Conservation (phyloP, 1,140 invertebrate genomes). For the Propsilocerus akamusi region DNA sequence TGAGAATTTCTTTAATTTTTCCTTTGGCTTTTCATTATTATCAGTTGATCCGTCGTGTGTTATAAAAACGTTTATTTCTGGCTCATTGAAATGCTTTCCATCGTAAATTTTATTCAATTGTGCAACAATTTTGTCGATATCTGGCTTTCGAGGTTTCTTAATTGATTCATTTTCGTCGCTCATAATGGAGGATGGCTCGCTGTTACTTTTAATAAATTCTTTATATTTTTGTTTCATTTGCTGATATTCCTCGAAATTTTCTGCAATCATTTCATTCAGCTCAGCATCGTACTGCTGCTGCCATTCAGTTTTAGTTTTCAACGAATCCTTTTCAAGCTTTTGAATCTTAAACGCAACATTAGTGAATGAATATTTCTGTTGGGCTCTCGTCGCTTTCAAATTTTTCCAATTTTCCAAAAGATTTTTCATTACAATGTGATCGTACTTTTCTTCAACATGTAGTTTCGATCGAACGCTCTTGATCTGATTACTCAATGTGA, state of each 20-base stretch:
- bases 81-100: slow-evolving; percentile 28
- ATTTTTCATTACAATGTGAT: slow-evolving; percentile 16
- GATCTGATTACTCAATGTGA: slow-evolving; percentile 13
- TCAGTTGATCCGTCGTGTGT: slow-evolving; percentile 14
- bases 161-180: slow-evolving; percentile 5
- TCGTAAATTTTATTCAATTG: slow-evolving; percentile 18
- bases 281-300: slow-evolving; percentile 17
- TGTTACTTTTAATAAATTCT: slow-evolving; percentile 6
- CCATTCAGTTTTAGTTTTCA: slow-evolving; percentile 12
- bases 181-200: slow-evolving; percentile 10
- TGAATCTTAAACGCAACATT: slow-evolving; percentile 20
- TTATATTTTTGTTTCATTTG: slow-evolving; percentile 13
- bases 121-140: slow-evolving; percentile 16
- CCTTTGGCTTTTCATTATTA: slow-evolving; percentile 11
- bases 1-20: slow-evolving; percentile 18
- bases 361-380: slow-evolving; percentile 21
- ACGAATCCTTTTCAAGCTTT: slow-evolving; percentile 12
- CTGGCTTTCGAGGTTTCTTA: slow-evolving; percentile 16
- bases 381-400: slow-evolving; percentile 19
- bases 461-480: slow-evolving; percentile 18
- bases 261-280: slow-evolving; percentile 21
- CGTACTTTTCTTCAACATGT: slow-evolving; percentile 17
- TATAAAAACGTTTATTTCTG: slow-evolving; percentile 25
- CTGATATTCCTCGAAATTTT: slow-evolving; percentile 18
- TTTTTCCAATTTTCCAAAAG: slow-evolving; percentile 22